A percentile compares a stretch with the other conserved stretches of the same genome.
Evolutionary conservation across 2,888 invertebrate genomes (phyloP).

Genomic region (Drosophila villosipedis): DNA sequence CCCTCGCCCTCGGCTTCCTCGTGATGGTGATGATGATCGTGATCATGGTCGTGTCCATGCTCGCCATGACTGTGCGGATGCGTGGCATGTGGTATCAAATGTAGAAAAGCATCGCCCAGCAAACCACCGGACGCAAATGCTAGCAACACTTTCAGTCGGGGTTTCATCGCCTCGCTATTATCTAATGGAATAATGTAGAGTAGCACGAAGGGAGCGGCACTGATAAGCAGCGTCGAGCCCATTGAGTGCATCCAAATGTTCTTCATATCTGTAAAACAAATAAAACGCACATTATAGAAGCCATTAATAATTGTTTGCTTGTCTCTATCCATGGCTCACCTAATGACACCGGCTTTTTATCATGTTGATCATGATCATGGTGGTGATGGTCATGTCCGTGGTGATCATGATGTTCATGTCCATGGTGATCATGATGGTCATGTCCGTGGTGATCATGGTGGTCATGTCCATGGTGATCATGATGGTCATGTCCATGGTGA

Average conservation of each 20-base stretch:
- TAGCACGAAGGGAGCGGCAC: constrained; percentile 97
- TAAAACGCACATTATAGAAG: constrained; percentile 18
- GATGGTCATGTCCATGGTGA: constrained; percentile 38
- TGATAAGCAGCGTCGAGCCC: constrained; percentile 96
- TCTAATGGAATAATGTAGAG: constrained; percentile 97
- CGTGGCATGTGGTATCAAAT: constrained; percentile 98
- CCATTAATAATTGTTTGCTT: neutral
- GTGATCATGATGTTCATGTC: constrained; percentile 33
- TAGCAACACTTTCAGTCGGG: constrained; percentile 94
- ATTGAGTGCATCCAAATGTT: constrained; percentile 92
- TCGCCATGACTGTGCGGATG: constrained; percentile 86
- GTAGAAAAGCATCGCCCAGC: constrained; percentile 98
- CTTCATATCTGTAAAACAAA: constrained; percentile 71
- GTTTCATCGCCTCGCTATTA: constrained; percentile 92
- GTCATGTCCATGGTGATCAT: constrained; percentile 45
- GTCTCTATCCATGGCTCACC: constrained; percentile 54
- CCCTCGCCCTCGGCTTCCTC: constrained; percentile 85
- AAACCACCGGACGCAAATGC: constrained; percentile 98
- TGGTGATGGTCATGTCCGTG: constrained; percentile 52
- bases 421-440: constrained; percentile 43
- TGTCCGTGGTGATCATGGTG: constrained; percentile 42
- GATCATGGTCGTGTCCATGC: constrained; percentile 80
- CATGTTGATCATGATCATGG: constrained; percentile 51
- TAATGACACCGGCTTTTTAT: constrained; percentile 62
- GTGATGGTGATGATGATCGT: constrained; percentile 66